Conservation (phyloP, 1,140 invertebrate genomes). For the Caenorhabditis briggsae region DNA sequence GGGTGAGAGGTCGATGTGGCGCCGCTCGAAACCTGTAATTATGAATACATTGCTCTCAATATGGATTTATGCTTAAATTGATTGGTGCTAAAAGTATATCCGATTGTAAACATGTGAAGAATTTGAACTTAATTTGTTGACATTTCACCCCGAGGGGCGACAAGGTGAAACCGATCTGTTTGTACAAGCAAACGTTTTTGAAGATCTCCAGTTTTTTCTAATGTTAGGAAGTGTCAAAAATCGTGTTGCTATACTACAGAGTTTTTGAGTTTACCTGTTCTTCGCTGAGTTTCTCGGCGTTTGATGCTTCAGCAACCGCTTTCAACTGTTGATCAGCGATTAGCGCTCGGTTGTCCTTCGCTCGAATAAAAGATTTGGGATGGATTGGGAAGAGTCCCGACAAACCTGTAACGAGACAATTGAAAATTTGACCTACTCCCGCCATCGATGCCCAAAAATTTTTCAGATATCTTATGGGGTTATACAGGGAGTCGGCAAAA, state of each 20-base stretch:
- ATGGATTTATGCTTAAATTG: neutral
- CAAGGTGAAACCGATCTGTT: constrained; percentile 33
- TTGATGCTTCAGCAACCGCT: constrained; percentile 1
- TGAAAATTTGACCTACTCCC: no score
- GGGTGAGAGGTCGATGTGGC: constrained; percentile 7
- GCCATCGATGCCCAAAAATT: constrained; percentile 3
- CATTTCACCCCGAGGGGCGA: constrained; percentile 21
- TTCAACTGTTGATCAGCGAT: constrained; percentile 48
- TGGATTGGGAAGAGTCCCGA: constrained; percentile 75
- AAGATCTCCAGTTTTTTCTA: neutral
- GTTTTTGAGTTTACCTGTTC: neutral
- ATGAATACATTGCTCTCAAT: no score
- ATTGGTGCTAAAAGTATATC: neutral
- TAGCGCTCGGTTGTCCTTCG: constrained; percentile 65
- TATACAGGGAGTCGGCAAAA: no score
- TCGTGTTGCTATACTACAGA: neutral
- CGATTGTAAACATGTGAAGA: constrained; percentile 36
- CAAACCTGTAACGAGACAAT: constrained; percentile 67
- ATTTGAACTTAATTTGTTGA: constrained; percentile 47
- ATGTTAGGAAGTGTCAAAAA: constrained; percentile 24
- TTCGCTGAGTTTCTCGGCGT: constrained; percentile 8
- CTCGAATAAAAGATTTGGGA: constrained; percentile 75
- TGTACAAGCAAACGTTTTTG: constrained; percentile 6
- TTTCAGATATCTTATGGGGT: no score
- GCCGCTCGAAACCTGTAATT: neutral